Evolutionary conservation across 30 jellyfish, hydroid and myxozoan species (phyloP).

Genomic region (Euphysa ruthae): DNA sequence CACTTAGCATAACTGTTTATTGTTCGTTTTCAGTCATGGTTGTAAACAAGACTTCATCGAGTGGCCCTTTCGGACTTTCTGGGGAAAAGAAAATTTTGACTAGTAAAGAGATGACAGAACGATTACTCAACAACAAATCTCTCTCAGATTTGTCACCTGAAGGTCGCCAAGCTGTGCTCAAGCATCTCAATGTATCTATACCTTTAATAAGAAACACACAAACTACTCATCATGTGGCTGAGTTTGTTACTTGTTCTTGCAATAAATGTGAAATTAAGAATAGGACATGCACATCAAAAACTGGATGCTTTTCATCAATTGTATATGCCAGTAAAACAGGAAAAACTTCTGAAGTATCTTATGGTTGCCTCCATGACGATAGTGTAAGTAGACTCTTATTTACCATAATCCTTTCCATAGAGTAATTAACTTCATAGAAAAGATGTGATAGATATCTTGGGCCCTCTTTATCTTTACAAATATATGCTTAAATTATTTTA

Average conservation of each 20-base stretch:
- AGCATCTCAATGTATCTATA: neutral
- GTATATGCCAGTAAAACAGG: conserved; percentile 25
- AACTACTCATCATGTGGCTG: neutral
- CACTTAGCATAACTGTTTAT: too few relatives aligned
- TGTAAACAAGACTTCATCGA: neutral
- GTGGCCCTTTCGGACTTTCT: too few relatives aligned
- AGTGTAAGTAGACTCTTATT: conserved; percentile 12
- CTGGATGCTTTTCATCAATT: conserved; percentile 61
- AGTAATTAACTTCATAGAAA: neutral
- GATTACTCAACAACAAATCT: neutral
- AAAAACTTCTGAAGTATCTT: conserved; percentile 6
- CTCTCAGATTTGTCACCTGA: neutral
- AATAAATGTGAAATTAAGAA: conserved; percentile 42
- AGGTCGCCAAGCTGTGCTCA: neutral
- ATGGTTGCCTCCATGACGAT: conserved; percentile 60
- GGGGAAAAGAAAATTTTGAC: too few relatives aligned
- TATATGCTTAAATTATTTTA: neutral
- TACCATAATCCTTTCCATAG: neutral
- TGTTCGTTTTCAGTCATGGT: conserved; percentile 1
- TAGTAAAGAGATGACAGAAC: neutral
- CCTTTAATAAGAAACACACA: neutral
- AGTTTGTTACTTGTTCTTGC: conserved; percentile 41
- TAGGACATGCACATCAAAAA: conserved; percentile 26
- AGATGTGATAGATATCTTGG: neutral
- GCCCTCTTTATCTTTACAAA: neutral